These are phyloP conservation scores for Oncopodura yosiiana DNA, from an alignment of 1,140 invertebrate genomes.

Conservation along the genomic window DNA sequence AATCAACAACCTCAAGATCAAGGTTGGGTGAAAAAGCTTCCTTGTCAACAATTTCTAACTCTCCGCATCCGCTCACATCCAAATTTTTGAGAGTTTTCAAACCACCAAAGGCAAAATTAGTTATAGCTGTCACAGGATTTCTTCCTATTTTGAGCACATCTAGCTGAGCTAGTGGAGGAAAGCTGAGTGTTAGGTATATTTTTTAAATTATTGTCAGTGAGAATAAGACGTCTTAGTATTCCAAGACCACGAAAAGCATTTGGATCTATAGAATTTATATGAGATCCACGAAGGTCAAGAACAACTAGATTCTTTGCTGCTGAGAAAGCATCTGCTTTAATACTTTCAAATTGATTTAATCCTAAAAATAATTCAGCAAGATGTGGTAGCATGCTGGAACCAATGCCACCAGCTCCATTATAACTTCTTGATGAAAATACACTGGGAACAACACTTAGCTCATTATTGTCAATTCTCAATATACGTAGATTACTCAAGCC, in stretches of 20 bases:
- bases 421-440: conserved; percentile 41
- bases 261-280: conserved; percentile 60
- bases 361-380: conserved; percentile 73
- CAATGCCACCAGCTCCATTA: conserved; percentile 47
- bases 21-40: conserved; percentile 67
- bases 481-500: conserved; percentile 63
- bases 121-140: conserved; percentile 61
- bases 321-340: conserved; percentile 63
- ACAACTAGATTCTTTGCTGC: conserved; percentile 61
- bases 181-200: conserved; percentile 62
- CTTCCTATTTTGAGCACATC: conserved; percentile 71
- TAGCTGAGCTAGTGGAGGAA: conserved; percentile 57
- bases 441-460: conserved; percentile 57
- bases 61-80: conserved; percentile 62
- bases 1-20: conserved; percentile 63
- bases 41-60: conserved; percentile 57
- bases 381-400: conserved; percentile 35
- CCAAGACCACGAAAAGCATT: conserved; percentile 61
- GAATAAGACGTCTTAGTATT: conserved; percentile 55
- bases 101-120: conserved; percentile 61
- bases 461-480: conserved; percentile 75
- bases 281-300: conserved; percentile 67
- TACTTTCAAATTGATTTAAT: conserved; percentile 62
- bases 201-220: conserved; percentile 65
- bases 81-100: conserved; percentile 62